Conservation (phyloP, 92 coral and sea anemone species). For the Zoanthus solanderi region DNA sequence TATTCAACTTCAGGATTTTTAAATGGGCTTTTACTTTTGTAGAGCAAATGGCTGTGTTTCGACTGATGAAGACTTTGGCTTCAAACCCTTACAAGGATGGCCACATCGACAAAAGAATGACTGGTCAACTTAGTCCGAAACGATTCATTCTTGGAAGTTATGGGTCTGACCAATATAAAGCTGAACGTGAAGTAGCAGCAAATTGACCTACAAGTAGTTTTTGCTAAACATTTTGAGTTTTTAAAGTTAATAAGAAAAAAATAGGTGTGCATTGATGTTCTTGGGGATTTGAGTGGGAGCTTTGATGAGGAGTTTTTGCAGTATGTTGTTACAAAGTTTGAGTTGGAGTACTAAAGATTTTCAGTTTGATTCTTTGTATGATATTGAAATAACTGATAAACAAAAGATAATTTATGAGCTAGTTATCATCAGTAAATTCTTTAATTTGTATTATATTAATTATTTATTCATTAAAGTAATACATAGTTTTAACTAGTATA, state of each 20-base stretch:
- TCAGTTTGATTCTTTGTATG: too few species aligned
- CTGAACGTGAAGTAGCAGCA: conserved; percentile 53
- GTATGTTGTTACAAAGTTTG: too few species aligned
- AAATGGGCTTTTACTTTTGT: background rate
- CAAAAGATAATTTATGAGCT: too few species aligned
- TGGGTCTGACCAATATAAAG: conserved; percentile 26
- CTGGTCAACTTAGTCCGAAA: conserved; percentile 86
- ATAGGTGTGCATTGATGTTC: background rate
- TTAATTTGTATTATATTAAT: too few species aligned
- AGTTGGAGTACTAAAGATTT: too few species aligned
- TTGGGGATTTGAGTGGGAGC: too few species aligned
- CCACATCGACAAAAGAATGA: conserved; percentile 74
- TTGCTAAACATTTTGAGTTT: conserved; percentile 74
- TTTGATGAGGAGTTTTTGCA: too few species aligned
- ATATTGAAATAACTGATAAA: too few species aligned
- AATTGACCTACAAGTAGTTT: conserved; percentile 70
- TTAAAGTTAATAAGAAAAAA: background rate
- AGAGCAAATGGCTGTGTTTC: conserved; percentile 86
- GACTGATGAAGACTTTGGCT: conserved; percentile 76
- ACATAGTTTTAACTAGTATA: too few species aligned
- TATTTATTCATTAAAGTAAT: too few species aligned
- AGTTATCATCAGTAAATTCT: too few species aligned
- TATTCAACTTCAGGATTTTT: background rate
- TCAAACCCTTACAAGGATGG: conserved; percentile 76
- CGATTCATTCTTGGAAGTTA: conserved; percentile 86